Percentiles rank a stretch among this genome's conserved stretches.
phyloP scores from a whole-genome alignment of 2,113 vertebrate species.

The Laticauda colubrina region DNA sequence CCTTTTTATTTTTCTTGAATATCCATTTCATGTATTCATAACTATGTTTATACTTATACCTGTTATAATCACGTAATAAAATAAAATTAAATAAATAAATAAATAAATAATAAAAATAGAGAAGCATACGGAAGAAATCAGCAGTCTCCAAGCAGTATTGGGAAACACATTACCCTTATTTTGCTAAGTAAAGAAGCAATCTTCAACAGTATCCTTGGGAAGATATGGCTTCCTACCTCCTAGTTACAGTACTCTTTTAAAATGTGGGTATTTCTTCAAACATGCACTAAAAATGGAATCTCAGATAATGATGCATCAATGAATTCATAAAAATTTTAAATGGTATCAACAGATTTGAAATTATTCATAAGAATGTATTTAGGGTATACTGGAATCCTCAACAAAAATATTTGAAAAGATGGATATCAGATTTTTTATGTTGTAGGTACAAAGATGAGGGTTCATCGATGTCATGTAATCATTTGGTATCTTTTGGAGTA shows the following conservation, averaged over 20 bases:
- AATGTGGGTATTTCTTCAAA: background rate
- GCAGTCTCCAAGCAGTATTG: background rate
- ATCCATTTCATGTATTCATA: no score
- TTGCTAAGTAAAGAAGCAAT: background rate
- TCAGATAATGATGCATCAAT: background rate
- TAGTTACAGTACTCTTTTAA: background rate
- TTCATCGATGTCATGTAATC: background rate
- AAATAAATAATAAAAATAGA: background rate
- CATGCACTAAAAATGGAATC: background rate
- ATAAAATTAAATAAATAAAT: no score
- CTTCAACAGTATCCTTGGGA: background rate
- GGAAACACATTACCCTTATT: background rate
- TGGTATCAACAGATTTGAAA: background rate
- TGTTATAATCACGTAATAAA: no score
- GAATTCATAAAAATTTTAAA: background rate
- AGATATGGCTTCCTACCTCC: background rate
- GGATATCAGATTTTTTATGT: background rate
- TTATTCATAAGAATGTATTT: background rate
- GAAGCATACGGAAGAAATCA: background rate
- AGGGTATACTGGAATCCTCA: background rate
- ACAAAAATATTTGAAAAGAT: background rate
- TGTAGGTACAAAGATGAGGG: background rate
- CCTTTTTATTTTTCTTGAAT: no score
- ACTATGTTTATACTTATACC: no score
- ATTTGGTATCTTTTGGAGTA: background rate